A percentile compares a stretch with the other conserved stretches of the same genome.
These are phyloP conservation scores for Lycophotia porphyrea DNA, from an alignment of 2,888 invertebrate species.

Conservation along the genomic window DNA sequence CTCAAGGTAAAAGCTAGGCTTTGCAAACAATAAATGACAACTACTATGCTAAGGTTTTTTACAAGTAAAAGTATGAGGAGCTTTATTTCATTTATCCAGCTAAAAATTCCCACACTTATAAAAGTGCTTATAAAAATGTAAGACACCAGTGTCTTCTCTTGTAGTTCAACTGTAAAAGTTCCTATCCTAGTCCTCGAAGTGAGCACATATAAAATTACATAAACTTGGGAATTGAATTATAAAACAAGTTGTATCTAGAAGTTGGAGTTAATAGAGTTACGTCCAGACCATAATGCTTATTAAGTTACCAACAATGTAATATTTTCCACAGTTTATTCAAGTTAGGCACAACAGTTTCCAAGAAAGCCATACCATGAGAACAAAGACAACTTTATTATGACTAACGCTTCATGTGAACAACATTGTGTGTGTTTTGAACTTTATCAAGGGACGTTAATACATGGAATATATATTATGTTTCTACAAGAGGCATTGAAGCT, in stretches of 20 bases:
- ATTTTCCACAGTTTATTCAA: conserved; percentile 2
- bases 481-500: neutral
- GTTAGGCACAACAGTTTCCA: neutral
- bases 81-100: neutral
- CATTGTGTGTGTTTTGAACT: conserved; percentile 18
- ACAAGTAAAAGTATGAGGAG: neutral
- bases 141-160: neutral
- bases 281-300: neutral
- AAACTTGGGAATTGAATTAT: neutral
- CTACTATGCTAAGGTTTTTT: neutral
- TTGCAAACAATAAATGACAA: neutral
- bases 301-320: neutral
- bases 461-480: conserved; percentile 10
- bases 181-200: neutral
- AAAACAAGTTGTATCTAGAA: neutral
- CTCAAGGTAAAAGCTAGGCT: neutral
- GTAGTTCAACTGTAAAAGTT: conserved; percentile 4
- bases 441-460: conserved; percentile 8
- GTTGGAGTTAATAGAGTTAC: neutral
- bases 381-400: conserved; percentile 27
- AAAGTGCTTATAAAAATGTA: conserved; percentile 18
- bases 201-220: neutral
- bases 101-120: neutral
- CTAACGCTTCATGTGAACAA: conserved; percentile 6
- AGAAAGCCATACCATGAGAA: conserved; percentile 20